Conservation (phyloP, 2,888 invertebrate species). For the Rhagonycha fulva region DNA sequence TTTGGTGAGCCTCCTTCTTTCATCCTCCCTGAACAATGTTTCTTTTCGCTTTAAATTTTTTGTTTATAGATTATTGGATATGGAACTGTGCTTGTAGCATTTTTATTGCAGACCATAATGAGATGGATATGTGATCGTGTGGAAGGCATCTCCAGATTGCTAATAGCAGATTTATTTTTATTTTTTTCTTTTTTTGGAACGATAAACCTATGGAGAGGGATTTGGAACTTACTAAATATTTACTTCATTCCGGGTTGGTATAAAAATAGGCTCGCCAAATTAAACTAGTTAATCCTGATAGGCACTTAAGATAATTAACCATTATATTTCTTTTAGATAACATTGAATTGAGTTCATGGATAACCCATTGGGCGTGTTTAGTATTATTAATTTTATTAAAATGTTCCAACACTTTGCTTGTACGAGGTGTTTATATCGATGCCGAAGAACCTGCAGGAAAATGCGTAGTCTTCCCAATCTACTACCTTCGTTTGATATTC, state of each 20-base stretch:
- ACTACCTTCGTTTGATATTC: slow-evolving; percentile 79
- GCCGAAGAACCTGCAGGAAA: slow-evolving; percentile 82
- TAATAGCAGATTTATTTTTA: slow-evolving; percentile 77
- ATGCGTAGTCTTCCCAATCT: slow-evolving; percentile 83
- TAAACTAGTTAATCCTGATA: not conserved
- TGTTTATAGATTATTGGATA: slow-evolving; percentile 71
- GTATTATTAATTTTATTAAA: slow-evolving; percentile 76
- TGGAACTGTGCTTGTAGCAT: slow-evolving; percentile 71
- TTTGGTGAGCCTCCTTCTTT: slow-evolving; percentile 67
- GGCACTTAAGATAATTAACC: not conserved
- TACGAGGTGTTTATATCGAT: slow-evolving; percentile 86
- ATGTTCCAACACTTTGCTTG: slow-evolving; percentile 85
- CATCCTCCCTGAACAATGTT: not conserved
- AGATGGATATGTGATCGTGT: slow-evolving; percentile 71
- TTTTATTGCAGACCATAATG: slow-evolving; percentile 74
- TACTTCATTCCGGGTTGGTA: slow-evolving; percentile 74
- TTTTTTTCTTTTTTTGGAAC: slow-evolving; percentile 79
- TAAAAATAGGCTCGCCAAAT: not conserved
- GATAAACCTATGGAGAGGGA: slow-evolving; percentile 86
- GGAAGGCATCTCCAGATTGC: slow-evolving; percentile 67
- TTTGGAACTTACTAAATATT: slow-evolving; percentile 81
- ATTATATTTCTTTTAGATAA: slow-evolving; percentile 69
- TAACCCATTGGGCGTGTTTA: slow-evolving; percentile 77
- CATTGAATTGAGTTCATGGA: slow-evolving; percentile 77
- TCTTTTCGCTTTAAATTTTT: not conserved